phyloP scores from a whole-genome alignment of 2,888 invertebrate genomes.

The Rhodophaea formosa region DNA sequence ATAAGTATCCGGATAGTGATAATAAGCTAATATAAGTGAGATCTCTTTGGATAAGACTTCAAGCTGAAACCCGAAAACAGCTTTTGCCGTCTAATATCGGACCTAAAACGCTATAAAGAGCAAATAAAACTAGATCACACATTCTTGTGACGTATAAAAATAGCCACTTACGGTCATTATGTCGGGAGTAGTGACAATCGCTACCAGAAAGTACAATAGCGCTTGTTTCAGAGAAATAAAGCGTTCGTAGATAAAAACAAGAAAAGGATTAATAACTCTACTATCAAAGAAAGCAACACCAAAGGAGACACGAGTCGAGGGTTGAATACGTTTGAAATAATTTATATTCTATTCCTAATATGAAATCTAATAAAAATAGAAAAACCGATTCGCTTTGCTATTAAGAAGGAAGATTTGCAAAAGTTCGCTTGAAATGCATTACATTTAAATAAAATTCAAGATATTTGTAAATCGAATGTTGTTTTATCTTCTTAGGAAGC shows the following conservation, averaged over 20 bases:
- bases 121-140: slow-evolving; percentile 1
- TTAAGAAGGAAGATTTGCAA: not conserved
- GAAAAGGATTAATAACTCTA: slow-evolving; percentile 68
- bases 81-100: no score
- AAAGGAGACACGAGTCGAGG: not conserved
- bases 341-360: not conserved
- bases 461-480: slow-evolving; percentile 8
- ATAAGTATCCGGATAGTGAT: not conserved
- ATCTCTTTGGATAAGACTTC: no score
- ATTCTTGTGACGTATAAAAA: slow-evolving; percentile 9
- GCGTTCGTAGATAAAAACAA: slow-evolving; percentile 59
- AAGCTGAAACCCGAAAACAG: no score
- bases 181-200: slow-evolving; percentile 32
- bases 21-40: no score
- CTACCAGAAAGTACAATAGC: slow-evolving; percentile 49
- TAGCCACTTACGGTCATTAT: slow-evolving; percentile 27
- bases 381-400: not conserved
- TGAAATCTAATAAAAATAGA: not conserved
- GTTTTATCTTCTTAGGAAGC: slow-evolving; percentile 6
- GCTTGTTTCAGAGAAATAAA: slow-evolving; percentile 50
- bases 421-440: not conserved
- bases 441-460: not conserved
- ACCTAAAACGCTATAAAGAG: not conserved
- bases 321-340: not conserved
- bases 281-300: slow-evolving; percentile 32